Evolutionary conservation across 2,113 vertebrate species (phyloP).

Genomic region (Halichoeres trimaculatus): DNA sequence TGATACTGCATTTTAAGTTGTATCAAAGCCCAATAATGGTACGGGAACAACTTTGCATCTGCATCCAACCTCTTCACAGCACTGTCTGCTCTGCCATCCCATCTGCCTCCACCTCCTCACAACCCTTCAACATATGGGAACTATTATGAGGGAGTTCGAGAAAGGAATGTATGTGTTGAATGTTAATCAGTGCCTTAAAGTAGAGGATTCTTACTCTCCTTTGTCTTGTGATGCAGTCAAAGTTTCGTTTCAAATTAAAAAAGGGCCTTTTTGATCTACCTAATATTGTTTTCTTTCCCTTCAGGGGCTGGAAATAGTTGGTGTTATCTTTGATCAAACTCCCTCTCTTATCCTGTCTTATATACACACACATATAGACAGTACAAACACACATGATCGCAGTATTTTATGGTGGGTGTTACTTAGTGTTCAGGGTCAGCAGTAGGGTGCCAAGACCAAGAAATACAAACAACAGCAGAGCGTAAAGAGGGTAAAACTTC

Average conservation of each 20-base stretch:
- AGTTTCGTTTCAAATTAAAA: slow-evolving; percentile 80
- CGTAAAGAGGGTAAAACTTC: slow-evolving; percentile 7
- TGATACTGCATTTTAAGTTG: neutral
- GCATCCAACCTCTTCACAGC: slow-evolving; percentile 47
- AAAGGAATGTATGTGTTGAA: slow-evolving; percentile 83
- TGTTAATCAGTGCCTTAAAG: slow-evolving; percentile 79
- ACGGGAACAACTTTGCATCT: neutral
- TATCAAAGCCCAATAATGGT: neutral
- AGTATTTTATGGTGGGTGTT: slow-evolving; percentile 48
- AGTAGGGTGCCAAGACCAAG: slow-evolving; percentile 19
- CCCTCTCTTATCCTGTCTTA: slow-evolving; percentile 40
- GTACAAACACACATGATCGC: slow-evolving; percentile 29
- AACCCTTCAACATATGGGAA: slow-evolving; percentile 82
- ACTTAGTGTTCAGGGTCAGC: slow-evolving; percentile 50
- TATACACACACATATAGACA: slow-evolving; percentile 30
- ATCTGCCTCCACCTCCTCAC: slow-evolving; percentile 57
- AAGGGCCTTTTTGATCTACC: slow-evolving; percentile 70
- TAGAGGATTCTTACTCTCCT: slow-evolving; percentile 71
- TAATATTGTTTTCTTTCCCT: slow-evolving; percentile 74
- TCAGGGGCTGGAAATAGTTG: slow-evolving; percentile 62
- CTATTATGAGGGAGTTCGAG: slow-evolving; percentile 78
- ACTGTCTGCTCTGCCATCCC: slow-evolving; percentile 38
- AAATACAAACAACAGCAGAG: slow-evolving; percentile 18
- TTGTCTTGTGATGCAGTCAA: slow-evolving; percentile 78
- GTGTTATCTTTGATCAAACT: slow-evolving; percentile 63